Evolutionary conservation across 1,140 invertebrate genomes (phyloP), one percentile per base, ranked within the genome.

Genomic region (Scaptomyza montana): DNA sequence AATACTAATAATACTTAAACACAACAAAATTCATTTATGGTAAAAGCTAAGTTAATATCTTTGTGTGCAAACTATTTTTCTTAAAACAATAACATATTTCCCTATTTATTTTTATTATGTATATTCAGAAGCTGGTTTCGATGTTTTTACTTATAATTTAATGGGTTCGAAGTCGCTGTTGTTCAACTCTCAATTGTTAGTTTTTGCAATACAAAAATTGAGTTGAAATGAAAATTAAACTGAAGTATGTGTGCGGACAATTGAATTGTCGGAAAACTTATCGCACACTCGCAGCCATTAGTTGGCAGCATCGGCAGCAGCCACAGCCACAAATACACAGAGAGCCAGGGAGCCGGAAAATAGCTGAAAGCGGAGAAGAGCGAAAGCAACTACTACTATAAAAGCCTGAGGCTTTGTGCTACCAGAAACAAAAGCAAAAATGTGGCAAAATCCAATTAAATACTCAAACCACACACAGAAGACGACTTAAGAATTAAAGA

Each of bases 371-470:
- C 9, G 39, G 55, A n/a, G 10, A n/a, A 39, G 21, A 43, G 54
- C 30, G 2, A 9, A 8, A 43, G 54, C 41, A 33, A 54, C 36
- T 21, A 54, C 36, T n/a, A 30, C 25, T 9, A 33, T 33, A 33
- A 33, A 4, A 33, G 30, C 36, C 53, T 21, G 54, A 47, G 50
- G 41, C 54, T 28, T 30, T 66, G 54, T 65, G 19, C 5, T 30
- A 30, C 64, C 63, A 25, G 21, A 25, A 25, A 25, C 21, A 25
- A 25, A 25, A 25, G 2, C 41, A 30, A 30, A 33, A 60, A 54
- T 33, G 55, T 46, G 65, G 65, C 47, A 59, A 70, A 74, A 74
- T 74, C 67, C 72, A 74, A 74, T 74, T 74, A 74, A 70, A 59
- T 61, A 59, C 72, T 61, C 63, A 67, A 60, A 53, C 55, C 54